Evolutionary conservation across 2,797 vertebrate genomes (phyloP).

Genomic region (Bufotes viridis): DNA sequence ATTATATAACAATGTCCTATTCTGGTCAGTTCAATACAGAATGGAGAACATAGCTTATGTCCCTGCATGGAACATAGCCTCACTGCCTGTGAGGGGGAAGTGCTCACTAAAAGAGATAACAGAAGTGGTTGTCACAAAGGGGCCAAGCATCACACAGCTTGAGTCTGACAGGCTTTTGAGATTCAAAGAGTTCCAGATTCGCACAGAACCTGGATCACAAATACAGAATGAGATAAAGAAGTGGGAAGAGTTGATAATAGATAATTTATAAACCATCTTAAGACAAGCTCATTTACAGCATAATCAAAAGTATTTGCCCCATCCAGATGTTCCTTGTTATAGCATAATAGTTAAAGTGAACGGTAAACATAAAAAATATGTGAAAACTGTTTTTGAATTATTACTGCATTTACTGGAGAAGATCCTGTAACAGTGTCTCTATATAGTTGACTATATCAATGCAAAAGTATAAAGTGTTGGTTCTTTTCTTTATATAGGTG

Average conservation of each 20-base stretch:
- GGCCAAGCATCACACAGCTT: conserved; percentile 3
- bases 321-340: neutral
- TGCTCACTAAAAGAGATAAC: conserved; percentile 2
- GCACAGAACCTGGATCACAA: neutral
- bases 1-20: neutral
- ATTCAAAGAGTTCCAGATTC: conserved; percentile 12
- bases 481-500: too few relatives aligned
- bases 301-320: neutral
- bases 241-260: neutral
- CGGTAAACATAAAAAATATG: neutral
- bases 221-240: conserved; percentile 8
- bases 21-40: neutral
- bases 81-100: conserved; percentile 26
- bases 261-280: neutral
- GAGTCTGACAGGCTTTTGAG: conserved; percentile 14
- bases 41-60: neutral
- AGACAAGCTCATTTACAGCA: neutral
- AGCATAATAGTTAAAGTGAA: neutral
- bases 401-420: neutral
- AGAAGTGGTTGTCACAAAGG: conserved; percentile 19
- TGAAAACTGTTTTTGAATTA: neutral
- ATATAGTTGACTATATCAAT: neutral
- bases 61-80: neutral
- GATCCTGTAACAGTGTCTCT: neutral
- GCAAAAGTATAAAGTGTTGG: too few relatives aligned